Evolutionary conservation across 2,797 vertebrate genomes (phyloP).

Genomic region (Thalassophryne amazonica): DNA sequence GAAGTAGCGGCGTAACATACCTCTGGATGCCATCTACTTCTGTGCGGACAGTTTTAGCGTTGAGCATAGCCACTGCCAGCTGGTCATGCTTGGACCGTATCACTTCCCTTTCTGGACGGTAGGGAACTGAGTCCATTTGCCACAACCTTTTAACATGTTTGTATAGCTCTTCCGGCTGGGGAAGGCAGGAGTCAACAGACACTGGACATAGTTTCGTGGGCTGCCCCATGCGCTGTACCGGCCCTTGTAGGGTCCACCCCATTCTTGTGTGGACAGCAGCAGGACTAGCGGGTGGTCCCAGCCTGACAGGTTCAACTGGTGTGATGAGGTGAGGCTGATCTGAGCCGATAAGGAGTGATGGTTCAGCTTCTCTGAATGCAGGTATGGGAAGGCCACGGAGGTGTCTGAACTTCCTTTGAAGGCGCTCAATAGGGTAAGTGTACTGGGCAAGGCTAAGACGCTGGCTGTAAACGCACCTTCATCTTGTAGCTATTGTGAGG

Average conservation of each 20-base stretch:
- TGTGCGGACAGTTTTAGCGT: background rate
- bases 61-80: background rate
- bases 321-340: conserved; percentile 7
- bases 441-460: background rate
- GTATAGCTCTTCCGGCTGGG: background rate
- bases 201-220: background rate
- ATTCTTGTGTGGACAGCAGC: background rate
- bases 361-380: background rate
- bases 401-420: background rate
- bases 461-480: background rate
- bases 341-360: conserved; percentile 2
- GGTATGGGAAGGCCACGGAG: background rate
- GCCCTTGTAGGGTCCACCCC: conserved; percentile 3
- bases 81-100: background rate
- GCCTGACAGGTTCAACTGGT: background rate
- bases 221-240: background rate
- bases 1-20: background rate
- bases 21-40: background rate
- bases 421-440: background rate
- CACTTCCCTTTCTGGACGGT: background rate
- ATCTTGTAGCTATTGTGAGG: background rate
- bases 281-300: background rate
- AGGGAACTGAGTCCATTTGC: background rate
- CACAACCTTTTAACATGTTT: background rate
- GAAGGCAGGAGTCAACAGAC: background rate